Base-by-base conservation (phyloP, 2,113 vertebrate species). In the Gnathonemus echidnorhynchus region DNA sequence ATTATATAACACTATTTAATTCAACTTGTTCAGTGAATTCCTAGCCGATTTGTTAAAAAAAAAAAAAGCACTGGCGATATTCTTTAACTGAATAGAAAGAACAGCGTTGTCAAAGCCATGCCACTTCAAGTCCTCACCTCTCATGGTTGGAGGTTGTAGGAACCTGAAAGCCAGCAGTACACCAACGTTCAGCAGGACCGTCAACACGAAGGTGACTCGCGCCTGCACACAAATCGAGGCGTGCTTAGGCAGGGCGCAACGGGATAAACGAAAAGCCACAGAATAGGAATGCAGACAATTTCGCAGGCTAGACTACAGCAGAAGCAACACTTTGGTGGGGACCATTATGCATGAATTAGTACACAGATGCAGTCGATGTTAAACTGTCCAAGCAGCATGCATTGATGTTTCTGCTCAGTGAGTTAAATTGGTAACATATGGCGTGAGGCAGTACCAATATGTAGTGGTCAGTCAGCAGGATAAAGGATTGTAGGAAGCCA, bases 391-490 rank as follows among this genome's bases (percentile, higher is more conserved):
- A 48, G 42, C 39, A 0, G 7, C 21, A 0, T 85, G 74, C 74
- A 80, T 80, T 80, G 15, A 48, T 85, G 83, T 46, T n/a, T 3
- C 45, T 49, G 84, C 46, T 50, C 46, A 86, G 84, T 80, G 46
- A 53, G 27, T 53, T 52, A 27, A 56, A 27, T 8, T 42, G 83
- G 45, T 88, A 45, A 66, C 17, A 62, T 24, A 46, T 70, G 27
- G 15, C 1, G 21, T 27, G 45, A 35, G 27, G 86, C 95, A 95
- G 95, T 92, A 97, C 98, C 95, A 98, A 92, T 88, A 97, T 93
- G 91, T 97, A 97, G 92, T 97, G 95, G 92, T 98, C 97, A 49
- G 95, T 97, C 90, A 99, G 98, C 88, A 99, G 98, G 94, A 99
- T 96, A 94, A 98, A 95, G 91, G 98, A 99, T 91, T 97, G 95